Conservation (phyloP, 1,140 invertebrate genomes). For the Diorhabda elongata region DNA sequence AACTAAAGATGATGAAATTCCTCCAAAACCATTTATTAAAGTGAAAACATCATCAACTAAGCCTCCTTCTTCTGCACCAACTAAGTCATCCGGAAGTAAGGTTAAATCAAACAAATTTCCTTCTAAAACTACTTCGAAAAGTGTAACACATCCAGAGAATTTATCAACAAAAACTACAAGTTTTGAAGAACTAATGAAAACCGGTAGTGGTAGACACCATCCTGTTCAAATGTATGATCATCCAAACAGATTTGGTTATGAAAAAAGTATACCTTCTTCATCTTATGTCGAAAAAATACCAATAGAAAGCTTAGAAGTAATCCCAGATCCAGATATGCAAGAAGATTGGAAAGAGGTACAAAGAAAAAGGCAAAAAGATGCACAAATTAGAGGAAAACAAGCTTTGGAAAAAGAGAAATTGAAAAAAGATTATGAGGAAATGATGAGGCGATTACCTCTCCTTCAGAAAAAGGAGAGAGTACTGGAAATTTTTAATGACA, state of each 20-base stretch:
- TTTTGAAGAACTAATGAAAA: neutral
- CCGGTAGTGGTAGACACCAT: neutral
- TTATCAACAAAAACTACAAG: neutral
- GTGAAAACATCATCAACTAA: slow-evolving; percentile 18
- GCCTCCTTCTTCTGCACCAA: neutral
- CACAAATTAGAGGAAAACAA: slow-evolving; percentile 48
- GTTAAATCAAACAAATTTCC: neutral
- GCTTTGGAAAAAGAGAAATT: slow-evolving; percentile 51
- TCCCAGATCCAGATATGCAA: slow-evolving; percentile 29
- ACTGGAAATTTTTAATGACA: slow-evolving; percentile 35
- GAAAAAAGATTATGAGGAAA: slow-evolving; percentile 49
- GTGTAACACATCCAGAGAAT: neutral
- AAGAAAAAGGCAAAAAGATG: slow-evolving; percentile 36
- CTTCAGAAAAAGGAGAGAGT: slow-evolving; percentile 45
- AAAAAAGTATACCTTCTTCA: slow-evolving; percentile 14
- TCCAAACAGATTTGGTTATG: slow-evolving; percentile 27
- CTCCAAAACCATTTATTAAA: slow-evolving; percentile 30
- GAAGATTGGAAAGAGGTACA: slow-evolving; percentile 32
- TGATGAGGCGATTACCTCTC: slow-evolving; percentile 47
- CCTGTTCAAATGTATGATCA: slow-evolving; percentile 35
- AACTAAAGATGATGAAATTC: slow-evolving; percentile 23
- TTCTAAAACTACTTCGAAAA: slow-evolving; percentile 2
- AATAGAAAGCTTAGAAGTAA: slow-evolving; percentile 25
- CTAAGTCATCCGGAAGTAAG: neutral
- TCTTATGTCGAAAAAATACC: slow-evolving; percentile 32